These are phyloP conservation scores for Rhadinocentrus ornatus DNA, from an alignment of 2,797 vertebrate species.

Conservation along the genomic window DNA sequence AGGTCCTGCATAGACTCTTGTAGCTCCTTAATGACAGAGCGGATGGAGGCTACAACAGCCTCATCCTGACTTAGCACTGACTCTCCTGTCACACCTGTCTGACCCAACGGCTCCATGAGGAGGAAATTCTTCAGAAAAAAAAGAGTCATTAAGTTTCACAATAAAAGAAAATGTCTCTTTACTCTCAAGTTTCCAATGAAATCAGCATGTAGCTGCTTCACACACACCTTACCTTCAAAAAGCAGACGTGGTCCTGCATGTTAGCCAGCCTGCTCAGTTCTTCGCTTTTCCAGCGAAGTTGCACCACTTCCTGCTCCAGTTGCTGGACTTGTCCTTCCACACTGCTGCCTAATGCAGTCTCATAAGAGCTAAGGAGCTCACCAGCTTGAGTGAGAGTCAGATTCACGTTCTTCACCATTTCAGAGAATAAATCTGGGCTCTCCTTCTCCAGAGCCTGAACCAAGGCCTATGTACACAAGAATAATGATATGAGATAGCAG, in stretches of 20 bases:
- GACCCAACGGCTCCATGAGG: conserved; percentile 43
- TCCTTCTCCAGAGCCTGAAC: conserved; percentile 76
- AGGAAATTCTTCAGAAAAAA: conserved; percentile 69
- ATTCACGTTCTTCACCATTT: conserved; percentile 63
- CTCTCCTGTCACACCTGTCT: conserved; percentile 11
- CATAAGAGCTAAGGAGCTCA: conserved; percentile 68
- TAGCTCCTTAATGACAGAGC: conserved; percentile 66
- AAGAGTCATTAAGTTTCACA: neutral
- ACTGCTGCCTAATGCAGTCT: conserved; percentile 58
- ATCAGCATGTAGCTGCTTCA: neutral
- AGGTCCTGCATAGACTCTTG: conserved; percentile 64
- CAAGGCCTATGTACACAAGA: conserved; percentile 57
- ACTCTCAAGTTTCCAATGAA: neutral
- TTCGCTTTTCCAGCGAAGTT: conserved; percentile 68
- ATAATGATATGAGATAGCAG: neutral
- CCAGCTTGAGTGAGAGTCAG: conserved; percentile 61
- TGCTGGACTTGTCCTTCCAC: conserved; percentile 66
- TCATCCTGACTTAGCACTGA: conserved; percentile 47
- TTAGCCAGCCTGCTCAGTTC: conserved; percentile 70
- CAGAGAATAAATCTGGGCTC: conserved; percentile 66
- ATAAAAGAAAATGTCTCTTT: neutral
- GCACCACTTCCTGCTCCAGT: conserved; percentile 76
- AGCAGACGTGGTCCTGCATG: conserved; percentile 74
- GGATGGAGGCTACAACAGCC: conserved; percentile 51
- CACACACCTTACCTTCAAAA: conserved; percentile 76